These are phyloP conservation scores for Macrosoma leucophasiata DNA, from an alignment of 2,888 invertebrate species.

Conservation along the genomic window DNA sequence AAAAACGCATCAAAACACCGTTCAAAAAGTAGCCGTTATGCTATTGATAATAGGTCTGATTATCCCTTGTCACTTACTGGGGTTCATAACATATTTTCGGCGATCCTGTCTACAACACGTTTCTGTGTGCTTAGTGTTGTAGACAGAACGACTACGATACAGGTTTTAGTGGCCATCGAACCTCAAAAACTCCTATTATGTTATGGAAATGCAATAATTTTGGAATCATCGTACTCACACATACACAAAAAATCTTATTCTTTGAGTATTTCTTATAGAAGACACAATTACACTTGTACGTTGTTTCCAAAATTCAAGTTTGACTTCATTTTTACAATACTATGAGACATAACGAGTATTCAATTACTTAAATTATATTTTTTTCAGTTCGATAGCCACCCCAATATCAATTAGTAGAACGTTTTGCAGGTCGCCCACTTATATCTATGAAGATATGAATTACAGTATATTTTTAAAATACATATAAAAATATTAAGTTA, in stretches of 20 bases:
- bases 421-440: slow-evolving; percentile 60
- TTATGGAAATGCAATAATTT: no score
- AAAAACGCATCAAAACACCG: slow-evolving; percentile 73
- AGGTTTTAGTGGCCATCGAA: slow-evolving; percentile 30
- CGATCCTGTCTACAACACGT: slow-evolving; percentile 41
- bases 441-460: slow-evolving; percentile 72
- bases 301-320: slow-evolving; percentile 1
- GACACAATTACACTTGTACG: no score
- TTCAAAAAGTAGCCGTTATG: slow-evolving; percentile 72
- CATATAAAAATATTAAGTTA: slow-evolving; percentile 73
- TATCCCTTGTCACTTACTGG: slow-evolving; percentile 62
- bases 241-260: no score
- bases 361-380: no score
- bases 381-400: slow-evolving; percentile 30
- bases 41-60: slow-evolving; percentile 65
- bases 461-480: slow-evolving; percentile 72
- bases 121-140: slow-evolving; percentile 42
- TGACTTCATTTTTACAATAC: no score
- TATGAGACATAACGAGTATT: no score
- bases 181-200: no score
- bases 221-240: no score
- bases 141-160: slow-evolving; percentile 36
- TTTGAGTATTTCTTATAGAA: no score
- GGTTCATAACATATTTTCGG: slow-evolving; percentile 43
- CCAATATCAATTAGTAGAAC: slow-evolving; percentile 66